Evolutionary conservation across 2,113 vertebrate species (phyloP).

Genomic region (Xiphophorus hellerii): DNA sequence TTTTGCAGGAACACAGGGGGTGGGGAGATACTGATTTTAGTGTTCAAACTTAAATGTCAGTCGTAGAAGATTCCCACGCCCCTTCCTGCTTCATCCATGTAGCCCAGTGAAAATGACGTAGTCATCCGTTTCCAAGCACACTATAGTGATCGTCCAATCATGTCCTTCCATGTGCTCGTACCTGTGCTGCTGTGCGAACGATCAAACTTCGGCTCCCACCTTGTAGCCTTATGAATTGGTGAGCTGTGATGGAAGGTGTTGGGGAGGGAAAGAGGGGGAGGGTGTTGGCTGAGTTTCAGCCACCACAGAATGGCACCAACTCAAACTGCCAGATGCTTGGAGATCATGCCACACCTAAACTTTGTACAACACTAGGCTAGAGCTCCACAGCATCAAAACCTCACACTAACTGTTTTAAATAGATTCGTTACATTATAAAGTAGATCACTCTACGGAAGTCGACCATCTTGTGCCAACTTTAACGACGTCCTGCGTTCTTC

Average conservation of each 20-base stretch:
- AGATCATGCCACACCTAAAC: constrained; percentile 62
- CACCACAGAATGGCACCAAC: constrained; percentile 65
- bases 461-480: constrained; percentile 78
- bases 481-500: constrained; percentile 67
- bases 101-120: constrained; percentile 60
- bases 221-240: constrained; percentile 73
- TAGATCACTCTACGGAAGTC: constrained; percentile 54
- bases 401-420: constrained; percentile 73
- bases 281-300: constrained; percentile 30
- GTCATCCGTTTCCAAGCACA: constrained; percentile 57
- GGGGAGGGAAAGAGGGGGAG: neutral
- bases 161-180: constrained; percentile 59
- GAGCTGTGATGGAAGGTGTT: constrained; percentile 12
- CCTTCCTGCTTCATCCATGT: constrained; percentile 65
- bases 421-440: constrained; percentile 49
- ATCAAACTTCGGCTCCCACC: constrained; percentile 61
- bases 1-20: constrained; percentile 64
- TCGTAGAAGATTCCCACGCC: constrained; percentile 43
- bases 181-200: constrained; percentile 64
- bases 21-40: constrained; percentile 59
- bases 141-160: constrained; percentile 58
- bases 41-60: constrained; percentile 15
- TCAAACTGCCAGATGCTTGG: constrained; percentile 78
- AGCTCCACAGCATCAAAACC: constrained; percentile 60
- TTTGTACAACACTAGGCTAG: constrained; percentile 65